phyloP scores from a whole-genome alignment of 30 jellyfish, hydroid and myxozoan species.

The Sanderia malayensis region DNA sequence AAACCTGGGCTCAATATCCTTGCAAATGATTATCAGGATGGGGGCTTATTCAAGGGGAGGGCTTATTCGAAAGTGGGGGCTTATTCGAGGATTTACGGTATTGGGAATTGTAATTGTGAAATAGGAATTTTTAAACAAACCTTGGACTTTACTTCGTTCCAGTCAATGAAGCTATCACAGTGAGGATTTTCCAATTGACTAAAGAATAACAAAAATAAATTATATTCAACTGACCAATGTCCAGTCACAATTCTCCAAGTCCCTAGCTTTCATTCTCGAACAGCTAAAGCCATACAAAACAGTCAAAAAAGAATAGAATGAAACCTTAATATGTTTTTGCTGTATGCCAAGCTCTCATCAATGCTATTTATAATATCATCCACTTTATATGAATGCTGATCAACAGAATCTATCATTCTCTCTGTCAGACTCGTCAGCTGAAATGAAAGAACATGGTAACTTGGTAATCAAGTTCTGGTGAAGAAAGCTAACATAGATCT shows the following conservation, averaged over 20 bases:
- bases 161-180: neutral
- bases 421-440: constrained; percentile 13
- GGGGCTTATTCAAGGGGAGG: too few relatives aligned
- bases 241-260: neutral
- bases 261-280: neutral
- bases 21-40: too few relatives aligned
- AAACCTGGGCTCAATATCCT: too few relatives aligned
- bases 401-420: neutral
- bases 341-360: constrained; percentile 8
- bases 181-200: constrained; percentile 2
- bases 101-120: neutral
- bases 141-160: constrained; percentile 21
- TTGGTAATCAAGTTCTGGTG: too few relatives aligned
- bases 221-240: neutral
- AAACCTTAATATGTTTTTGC: constrained; percentile 5
- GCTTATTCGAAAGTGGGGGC: too few relatives aligned
- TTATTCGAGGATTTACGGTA: too few relatives aligned
- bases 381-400: neutral
- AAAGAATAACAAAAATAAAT: neutral
- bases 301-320: neutral
- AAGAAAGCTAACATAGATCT: too few relatives aligned
- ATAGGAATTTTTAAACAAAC: neutral
- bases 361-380: constrained; percentile 2
- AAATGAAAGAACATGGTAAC: neutral
- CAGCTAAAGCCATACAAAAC: neutral